Evolutionary conservation across 2,113 vertebrate species (phyloP).

Genomic region (Catharus bicknelli): DNA sequence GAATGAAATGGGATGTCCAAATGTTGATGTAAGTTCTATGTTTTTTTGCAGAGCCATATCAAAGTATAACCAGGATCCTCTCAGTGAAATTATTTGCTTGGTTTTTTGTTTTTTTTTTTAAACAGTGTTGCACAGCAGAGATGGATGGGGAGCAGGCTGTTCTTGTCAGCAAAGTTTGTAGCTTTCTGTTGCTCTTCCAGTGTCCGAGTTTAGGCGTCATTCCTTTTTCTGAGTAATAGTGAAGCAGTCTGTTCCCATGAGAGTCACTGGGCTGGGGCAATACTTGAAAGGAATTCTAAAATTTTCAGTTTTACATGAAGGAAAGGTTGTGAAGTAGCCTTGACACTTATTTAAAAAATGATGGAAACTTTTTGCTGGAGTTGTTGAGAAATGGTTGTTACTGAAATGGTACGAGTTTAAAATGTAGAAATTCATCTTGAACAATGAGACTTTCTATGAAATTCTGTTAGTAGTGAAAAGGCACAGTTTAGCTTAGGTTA

Average conservation of each 20-base stretch:
- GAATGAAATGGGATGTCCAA: neutral
- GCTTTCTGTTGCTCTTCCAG: neutral
- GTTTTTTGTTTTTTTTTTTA: neutral
- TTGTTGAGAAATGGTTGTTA: neutral
- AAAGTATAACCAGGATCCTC: neutral
- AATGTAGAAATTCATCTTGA: neutral
- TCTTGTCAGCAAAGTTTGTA: neutral
- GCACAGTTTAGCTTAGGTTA: neutral
- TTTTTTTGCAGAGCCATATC: neutral
- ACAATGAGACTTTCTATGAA: neutral
- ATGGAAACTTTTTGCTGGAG: neutral
- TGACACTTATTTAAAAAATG: neutral
- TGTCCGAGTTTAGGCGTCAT: neutral
- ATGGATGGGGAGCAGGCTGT: neutral
- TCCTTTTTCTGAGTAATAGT: neutral
- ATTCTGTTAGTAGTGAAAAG: neutral
- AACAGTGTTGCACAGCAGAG: neutral
- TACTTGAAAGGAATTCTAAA: constrained; percentile 13
- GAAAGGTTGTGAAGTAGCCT: neutral
- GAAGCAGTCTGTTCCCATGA: neutral
- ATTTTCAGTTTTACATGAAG: neutral
- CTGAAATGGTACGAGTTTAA: constrained; percentile 5
- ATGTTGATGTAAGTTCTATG: neutral
- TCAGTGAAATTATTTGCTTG: neutral
- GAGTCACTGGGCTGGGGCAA: neutral